Conservation (phyloP, 2,888 invertebrate species). For the Agrochola litura region DNA sequence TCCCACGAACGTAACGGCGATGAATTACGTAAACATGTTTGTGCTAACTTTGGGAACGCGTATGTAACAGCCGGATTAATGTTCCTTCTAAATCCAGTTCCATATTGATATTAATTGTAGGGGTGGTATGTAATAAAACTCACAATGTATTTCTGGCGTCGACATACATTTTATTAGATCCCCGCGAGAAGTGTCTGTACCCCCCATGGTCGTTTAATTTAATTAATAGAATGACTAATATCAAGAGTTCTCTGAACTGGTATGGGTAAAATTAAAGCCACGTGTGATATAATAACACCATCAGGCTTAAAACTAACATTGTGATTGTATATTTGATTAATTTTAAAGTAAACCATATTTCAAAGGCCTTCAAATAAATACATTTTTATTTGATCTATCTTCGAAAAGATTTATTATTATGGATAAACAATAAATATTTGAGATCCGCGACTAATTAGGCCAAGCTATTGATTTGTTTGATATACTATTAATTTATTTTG, state of each 20-base stretch:
- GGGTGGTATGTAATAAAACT: slow-evolving; percentile 24
- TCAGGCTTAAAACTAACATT: slow-evolving; percentile 4
- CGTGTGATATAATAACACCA: slow-evolving; percentile 18
- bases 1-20: slow-evolving; percentile 19
- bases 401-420: neutral
- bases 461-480: neutral
- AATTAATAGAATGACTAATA: slow-evolving; percentile 34
- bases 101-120: slow-evolving; percentile 24
- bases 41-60: slow-evolving; percentile 19
- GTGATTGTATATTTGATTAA: slow-evolving; percentile 10
- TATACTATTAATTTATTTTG: slow-evolving; percentile 1
- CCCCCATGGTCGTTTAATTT: slow-evolving; percentile 30
- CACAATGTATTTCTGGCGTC: slow-evolving; percentile 9
- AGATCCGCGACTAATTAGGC: neutral
- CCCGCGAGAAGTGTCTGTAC: neutral
- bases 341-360: neutral
- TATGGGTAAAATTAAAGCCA: slow-evolving; percentile 18
- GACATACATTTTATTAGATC: slow-evolving; percentile 22
- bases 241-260: slow-evolving; percentile 32
- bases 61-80: slow-evolving; percentile 13
- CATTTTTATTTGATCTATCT: neutral
- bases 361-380: neutral
- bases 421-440: slow-evolving; percentile 1
- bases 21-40: slow-evolving; percentile 48
- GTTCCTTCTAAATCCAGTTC: slow-evolving; percentile 3